A percentile compares a stretch with the other conserved stretches of the same genome.
These are phyloP conservation scores for Morus bassanus DNA, from an alignment of 2,797 vertebrate species.

Conservation along the genomic window DNA sequence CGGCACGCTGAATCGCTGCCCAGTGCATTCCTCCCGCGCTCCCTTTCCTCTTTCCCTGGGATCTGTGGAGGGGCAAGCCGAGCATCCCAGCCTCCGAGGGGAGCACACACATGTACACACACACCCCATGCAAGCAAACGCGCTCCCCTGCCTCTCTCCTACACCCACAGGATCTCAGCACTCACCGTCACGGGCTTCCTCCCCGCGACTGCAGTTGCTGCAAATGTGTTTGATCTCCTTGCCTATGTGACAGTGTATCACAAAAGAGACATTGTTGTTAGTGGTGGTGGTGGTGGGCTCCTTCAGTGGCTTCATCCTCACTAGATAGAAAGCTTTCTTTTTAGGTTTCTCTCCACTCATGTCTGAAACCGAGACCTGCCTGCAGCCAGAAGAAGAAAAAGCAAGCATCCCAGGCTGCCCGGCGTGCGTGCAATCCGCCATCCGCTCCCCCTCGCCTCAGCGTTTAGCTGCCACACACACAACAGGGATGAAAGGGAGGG, in stretches of 20 bases:
- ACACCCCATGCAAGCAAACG: not conserved
- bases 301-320: constrained; percentile 91
- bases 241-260: constrained; percentile 95
- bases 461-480: constrained; percentile 57
- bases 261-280: constrained; percentile 90
- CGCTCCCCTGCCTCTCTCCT: constrained; percentile 24
- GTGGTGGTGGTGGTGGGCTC: constrained; percentile 71
- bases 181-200: constrained; percentile 93
- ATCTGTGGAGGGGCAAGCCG: not conserved
- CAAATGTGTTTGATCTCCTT: constrained; percentile 99
- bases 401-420: constrained; percentile 77
- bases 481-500: constrained; percentile 41
- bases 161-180: constrained; percentile 58
- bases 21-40: not conserved
- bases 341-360: constrained; percentile 80
- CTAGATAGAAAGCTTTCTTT: constrained; percentile 91
- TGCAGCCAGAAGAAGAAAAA: constrained; percentile 75
- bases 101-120: not conserved
- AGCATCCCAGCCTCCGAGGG: constrained; percentile 11
- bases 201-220: constrained; percentile 97
- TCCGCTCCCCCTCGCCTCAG: constrained; percentile 76
- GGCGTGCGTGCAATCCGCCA: constrained; percentile 83
- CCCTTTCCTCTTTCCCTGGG: constrained; percentile 13
- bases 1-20: constrained; percentile 8
- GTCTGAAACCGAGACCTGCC: constrained; percentile 74